Conservation (phyloP, 2,113 vertebrate genomes). For the Eubucco bourcierii region DNA sequence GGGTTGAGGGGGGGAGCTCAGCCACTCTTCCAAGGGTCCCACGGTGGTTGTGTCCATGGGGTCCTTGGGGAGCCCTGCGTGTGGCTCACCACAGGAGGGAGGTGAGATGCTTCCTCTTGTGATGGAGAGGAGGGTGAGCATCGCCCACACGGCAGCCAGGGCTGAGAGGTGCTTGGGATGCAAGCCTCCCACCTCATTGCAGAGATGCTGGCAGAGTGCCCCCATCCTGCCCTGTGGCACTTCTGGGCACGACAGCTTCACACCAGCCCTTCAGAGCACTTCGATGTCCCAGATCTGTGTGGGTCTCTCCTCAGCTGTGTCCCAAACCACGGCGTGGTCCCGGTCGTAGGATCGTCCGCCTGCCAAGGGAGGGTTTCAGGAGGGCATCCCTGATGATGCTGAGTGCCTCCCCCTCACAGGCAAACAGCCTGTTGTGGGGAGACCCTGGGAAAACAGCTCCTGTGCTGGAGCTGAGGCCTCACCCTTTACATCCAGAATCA, state of each 20-base stretch:
- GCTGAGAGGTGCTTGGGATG: neutral
- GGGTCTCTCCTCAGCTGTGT: slow-evolving; percentile 72
- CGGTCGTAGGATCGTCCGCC: slow-evolving; percentile 88
- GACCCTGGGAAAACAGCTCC: neutral
- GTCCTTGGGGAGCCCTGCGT: rapidly evolving
- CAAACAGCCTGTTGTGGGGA: rapidly evolving
- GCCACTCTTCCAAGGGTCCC: neutral
- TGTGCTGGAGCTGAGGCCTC: neutral
- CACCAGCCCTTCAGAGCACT: slow-evolving; percentile 70
- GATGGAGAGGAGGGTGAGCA: neutral
- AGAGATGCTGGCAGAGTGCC: neutral
- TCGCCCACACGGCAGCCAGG: neutral
- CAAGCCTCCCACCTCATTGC: rapidly evolving
- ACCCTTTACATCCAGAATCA: slow-evolving; percentile 93
- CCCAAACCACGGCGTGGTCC: slow-evolving; percentile 86
- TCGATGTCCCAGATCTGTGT: slow-evolving; percentile 87
- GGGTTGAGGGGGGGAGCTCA: neutral
- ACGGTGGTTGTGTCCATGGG: rapidly evolving
- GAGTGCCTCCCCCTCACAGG: rapidly evolving
- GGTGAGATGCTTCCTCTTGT: rapidly evolving
- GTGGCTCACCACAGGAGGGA: neutral
- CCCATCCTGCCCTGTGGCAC: rapidly evolving
- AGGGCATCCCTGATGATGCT: neutral
- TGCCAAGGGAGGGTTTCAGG: slow-evolving; percentile 42
- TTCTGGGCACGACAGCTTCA: rapidly evolving